A percentile compares a stretch with the other conserved stretches of the same genome.
Conservation (phyloP, 2,113 vertebrate genomes). For the Scophthalmus maximus region DNA sequence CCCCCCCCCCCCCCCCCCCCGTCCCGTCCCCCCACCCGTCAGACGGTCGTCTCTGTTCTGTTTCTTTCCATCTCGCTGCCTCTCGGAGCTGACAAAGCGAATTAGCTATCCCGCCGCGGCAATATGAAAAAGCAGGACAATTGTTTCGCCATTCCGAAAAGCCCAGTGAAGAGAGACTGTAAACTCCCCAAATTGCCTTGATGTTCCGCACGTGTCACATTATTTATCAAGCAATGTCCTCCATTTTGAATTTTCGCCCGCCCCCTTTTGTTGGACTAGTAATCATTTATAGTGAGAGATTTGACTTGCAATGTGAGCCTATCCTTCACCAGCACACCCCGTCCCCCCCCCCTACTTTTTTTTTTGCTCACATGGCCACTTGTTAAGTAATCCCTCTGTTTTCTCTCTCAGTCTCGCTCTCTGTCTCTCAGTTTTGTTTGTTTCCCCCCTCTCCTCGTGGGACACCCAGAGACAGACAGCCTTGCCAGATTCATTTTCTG, state of each 20-base stretch:
- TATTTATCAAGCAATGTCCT: slow-evolving; percentile 59
- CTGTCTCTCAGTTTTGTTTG: slow-evolving; percentile 89
- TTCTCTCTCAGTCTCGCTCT: slow-evolving; percentile 42
- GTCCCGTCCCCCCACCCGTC: too few relatives aligned
- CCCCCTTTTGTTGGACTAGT: slow-evolving; percentile 64
- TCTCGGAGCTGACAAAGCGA: slow-evolving; percentile 61
- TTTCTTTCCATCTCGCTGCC: slow-evolving; percentile 6
- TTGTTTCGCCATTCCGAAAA: slow-evolving; percentile 45
- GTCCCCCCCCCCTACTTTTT: too few relatives aligned
- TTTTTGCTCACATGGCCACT: slow-evolving; percentile 85
- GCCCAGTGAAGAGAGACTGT: slow-evolving; percentile 58
- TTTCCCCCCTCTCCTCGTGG: slow-evolving; percentile 91
- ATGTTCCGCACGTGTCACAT: slow-evolving; percentile 62
- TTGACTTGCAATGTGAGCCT: slow-evolving; percentile 74
- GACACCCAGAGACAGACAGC: slow-evolving; percentile 94
- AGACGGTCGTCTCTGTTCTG: slow-evolving; percentile 27
- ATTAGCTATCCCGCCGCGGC: slow-evolving; percentile 47
- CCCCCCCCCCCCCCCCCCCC: too few relatives aligned
- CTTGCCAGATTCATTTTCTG: slow-evolving; percentile 99
- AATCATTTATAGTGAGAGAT: slow-evolving; percentile 77
- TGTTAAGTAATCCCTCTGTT: slow-evolving; percentile 86
- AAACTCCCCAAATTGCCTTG: slow-evolving; percentile 62
- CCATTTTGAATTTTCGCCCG: slow-evolving; percentile 54
- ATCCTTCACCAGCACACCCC: too few relatives aligned
- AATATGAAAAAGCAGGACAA: slow-evolving; percentile 57